phyloP scores from a whole-genome alignment of 2,797 vertebrate genomes.

The Dermochelys coriacea region DNA sequence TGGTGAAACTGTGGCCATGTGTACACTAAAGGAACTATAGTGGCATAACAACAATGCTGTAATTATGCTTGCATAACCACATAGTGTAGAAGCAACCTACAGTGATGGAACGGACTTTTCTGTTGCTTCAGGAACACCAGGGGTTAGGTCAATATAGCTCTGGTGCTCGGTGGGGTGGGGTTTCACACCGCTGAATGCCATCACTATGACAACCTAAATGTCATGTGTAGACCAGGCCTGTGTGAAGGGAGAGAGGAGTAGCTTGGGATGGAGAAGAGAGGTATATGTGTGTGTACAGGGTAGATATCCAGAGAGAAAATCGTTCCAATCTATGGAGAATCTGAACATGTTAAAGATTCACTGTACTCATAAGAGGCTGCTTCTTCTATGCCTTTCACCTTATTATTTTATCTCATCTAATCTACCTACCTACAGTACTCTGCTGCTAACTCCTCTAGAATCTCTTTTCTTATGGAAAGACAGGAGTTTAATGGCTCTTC shows the following conservation, averaged over 20 bases:
- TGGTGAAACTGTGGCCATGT: background rate
- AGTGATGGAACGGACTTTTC: background rate
- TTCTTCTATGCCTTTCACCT: background rate
- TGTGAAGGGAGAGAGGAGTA: background rate
- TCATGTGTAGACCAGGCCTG: background rate
- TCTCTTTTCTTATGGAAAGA: background rate
- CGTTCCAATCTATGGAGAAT: conserved; percentile 2
- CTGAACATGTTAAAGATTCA: background rate
- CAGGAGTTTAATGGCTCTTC: background rate
- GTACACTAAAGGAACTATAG: background rate
- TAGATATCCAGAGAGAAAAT: conserved; percentile 10
- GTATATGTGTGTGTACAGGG: background rate
- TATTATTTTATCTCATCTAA: background rate
- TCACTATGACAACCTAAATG: background rate
- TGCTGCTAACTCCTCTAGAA: background rate
- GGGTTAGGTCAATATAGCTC: background rate
- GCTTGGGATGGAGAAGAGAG: background rate
- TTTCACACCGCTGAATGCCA: background rate
- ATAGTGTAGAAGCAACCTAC: background rate
- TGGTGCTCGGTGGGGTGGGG: accelerated
- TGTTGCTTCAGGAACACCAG: background rate
- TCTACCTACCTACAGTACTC: background rate
- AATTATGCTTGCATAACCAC: background rate
- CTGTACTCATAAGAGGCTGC: background rate
- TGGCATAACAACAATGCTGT: background rate